phyloP scores from a whole-genome alignment of 2,797 vertebrate species.

The Tympanoctomys barrerae region DNA sequence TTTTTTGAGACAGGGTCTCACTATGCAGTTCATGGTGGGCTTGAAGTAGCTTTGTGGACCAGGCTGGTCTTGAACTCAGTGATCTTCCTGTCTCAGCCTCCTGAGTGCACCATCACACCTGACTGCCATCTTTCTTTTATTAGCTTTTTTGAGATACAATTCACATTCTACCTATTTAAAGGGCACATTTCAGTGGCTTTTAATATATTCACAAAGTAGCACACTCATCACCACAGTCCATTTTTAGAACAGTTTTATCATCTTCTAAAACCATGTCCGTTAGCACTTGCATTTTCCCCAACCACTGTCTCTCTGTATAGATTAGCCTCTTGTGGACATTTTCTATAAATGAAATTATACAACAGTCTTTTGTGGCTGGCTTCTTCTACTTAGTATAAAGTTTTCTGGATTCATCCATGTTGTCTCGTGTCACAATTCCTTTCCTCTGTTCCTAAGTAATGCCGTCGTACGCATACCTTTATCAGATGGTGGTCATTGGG shows the following conservation, averaged over 20 bases:
- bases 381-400: neutral
- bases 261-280: neutral
- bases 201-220: neutral
- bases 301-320: neutral
- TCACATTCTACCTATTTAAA: neutral
- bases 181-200: neutral
- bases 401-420: neutral
- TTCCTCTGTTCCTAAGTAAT: slow-evolving; percentile 5
- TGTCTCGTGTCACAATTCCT: neutral
- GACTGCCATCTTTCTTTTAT: neutral
- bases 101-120: too few relatives aligned
- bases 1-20: too few relatives aligned
- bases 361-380: neutral
- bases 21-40: too few relatives aligned
- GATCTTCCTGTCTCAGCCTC: too few relatives aligned
- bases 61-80: too few relatives aligned
- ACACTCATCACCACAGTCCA: neutral
- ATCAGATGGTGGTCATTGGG: neutral
- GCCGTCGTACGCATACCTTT: neutral
- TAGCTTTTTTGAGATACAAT: neutral
- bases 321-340: neutral
- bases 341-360: neutral
- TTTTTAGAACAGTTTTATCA: neutral
- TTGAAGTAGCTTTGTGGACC: too few relatives aligned
- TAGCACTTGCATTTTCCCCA: neutral